These are phyloP conservation scores for Lithophane ornitopus DNA, from an alignment of 2,888 invertebrate species.

Conservation along the genomic window DNA sequence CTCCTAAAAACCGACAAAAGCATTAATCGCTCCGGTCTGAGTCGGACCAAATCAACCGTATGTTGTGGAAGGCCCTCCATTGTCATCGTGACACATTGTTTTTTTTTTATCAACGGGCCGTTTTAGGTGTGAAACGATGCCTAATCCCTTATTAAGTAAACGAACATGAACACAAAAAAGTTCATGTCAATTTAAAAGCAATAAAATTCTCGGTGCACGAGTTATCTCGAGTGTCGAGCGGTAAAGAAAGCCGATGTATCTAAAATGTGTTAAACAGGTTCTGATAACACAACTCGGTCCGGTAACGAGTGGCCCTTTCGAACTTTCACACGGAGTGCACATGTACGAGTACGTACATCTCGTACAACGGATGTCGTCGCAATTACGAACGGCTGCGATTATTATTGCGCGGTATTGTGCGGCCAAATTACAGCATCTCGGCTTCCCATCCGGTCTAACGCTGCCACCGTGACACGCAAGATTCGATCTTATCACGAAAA, in stretches of 20 bases:
- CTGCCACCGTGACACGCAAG: constrained; percentile 55
- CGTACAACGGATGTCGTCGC: constrained; percentile 87
- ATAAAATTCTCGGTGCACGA: constrained; percentile 73
- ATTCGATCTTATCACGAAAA: constrained; percentile 66
- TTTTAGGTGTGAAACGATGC: constrained; percentile 80
- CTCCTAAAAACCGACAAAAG: constrained; percentile 77
- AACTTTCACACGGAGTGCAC: constrained; percentile 87
- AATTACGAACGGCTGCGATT: constrained; percentile 87
- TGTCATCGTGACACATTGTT: constrained; percentile 67
- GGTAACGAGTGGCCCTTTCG: constrained; percentile 79
- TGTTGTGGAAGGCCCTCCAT: constrained; percentile 76
- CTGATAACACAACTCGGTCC: constrained; percentile 77
- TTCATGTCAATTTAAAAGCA: constrained; percentile 79
- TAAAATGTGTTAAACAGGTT: constrained; percentile 84
- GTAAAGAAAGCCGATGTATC: constrained; percentile 84
- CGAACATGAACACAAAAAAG: constrained; percentile 72
- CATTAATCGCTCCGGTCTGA: constrained; percentile 72
- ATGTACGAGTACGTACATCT: constrained; percentile 75
- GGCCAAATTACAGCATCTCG: constrained; percentile 88
- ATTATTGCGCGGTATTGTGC: constrained; percentile 89
- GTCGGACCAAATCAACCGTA: constrained; percentile 70
- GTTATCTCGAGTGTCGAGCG: constrained; percentile 77
- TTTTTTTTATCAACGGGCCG: constrained; percentile 67
- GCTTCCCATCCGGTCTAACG: constrained; percentile 87
- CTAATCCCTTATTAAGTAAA: constrained; percentile 73